Evolutionary conservation across 2,797 vertebrate genomes (phyloP).

Genomic region (Leptodactylus fallax): DNA sequence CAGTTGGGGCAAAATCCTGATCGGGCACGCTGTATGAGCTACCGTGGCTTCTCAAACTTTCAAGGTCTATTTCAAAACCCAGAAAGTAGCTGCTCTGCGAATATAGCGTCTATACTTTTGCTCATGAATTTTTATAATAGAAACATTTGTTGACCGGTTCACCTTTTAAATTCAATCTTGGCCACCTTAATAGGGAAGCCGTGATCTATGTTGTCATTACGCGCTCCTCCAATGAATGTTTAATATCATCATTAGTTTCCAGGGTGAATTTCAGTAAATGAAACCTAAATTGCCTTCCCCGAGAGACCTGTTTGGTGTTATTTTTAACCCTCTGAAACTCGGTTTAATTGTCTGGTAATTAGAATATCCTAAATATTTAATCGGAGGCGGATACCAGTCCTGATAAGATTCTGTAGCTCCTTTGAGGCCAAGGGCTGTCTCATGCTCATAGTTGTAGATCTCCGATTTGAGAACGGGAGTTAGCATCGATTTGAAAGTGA

Average conservation of each 20-base stretch:
- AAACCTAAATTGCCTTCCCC: slow-evolving; percentile 45
- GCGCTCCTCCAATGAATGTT: slow-evolving; percentile 38
- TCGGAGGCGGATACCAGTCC: slow-evolving; percentile 26
- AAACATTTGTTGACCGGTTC: background rate
- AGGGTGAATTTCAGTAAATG: slow-evolving; percentile 19
- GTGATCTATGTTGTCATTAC: slow-evolving; percentile 39
- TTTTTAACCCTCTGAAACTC: slow-evolving; percentile 47
- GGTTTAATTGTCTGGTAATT: slow-evolving; percentile 59
- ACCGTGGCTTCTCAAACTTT: background rate
- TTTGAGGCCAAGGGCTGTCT: background rate
- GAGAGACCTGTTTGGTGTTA: slow-evolving; percentile 18
- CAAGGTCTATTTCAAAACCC: background rate
- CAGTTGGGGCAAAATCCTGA: background rate
- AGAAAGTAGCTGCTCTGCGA: background rate
- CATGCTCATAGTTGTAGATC: background rate
- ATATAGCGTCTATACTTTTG: background rate
- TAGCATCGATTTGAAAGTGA: too few species aligned
- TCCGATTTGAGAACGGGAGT: too few species aligned
- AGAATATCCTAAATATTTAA: slow-evolving; percentile 61
- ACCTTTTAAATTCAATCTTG: background rate
- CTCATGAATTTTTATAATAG: background rate
- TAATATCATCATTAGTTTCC: slow-evolving; percentile 22
- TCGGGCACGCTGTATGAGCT: too few species aligned
- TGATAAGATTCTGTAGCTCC: slow-evolving; percentile 22
- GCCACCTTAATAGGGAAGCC: background rate